Percentiles rank a stretch among this genome's conserved stretches.
These are phyloP conservation scores for Neopelma chrysocephalum DNA, from an alignment of 2,797 vertebrate species.

Conservation along the genomic window DNA sequence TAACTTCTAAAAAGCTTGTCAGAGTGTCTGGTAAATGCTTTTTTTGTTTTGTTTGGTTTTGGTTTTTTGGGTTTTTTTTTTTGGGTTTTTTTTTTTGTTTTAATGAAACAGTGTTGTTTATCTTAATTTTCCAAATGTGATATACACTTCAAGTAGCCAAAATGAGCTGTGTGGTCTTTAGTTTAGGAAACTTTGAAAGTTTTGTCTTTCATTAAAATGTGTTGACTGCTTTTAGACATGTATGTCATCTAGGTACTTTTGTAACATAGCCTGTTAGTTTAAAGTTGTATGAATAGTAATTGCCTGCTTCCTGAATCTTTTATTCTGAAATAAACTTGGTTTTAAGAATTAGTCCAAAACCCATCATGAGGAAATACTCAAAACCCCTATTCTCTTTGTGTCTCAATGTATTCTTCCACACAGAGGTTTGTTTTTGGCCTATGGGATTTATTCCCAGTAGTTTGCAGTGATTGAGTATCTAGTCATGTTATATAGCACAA, in stretches of 20 bases:
- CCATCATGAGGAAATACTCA: neutral
- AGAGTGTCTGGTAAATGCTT: neutral
- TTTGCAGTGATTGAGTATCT: neutral
- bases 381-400: neutral
- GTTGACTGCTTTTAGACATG: neutral
- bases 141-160: neutral
- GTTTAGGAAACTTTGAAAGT: neutral
- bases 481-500: neutral
- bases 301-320: neutral
- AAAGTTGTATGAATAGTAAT: neutral
- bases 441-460: neutral
- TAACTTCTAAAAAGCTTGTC: slow-evolving; percentile 64
- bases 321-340: neutral
- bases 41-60: neutral
- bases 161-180: neutral
- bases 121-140: neutral
- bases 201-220: neutral
- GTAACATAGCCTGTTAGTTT: neutral
- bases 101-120: neutral
- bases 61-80: neutral
- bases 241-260: neutral
- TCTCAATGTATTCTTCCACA: neutral
- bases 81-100: neutral
- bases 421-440: neutral
- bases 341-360: neutral